phyloP scores from a whole-genome alignment of 1,140 invertebrate genomes.

The Eupristina koningsbergeri region DNA sequence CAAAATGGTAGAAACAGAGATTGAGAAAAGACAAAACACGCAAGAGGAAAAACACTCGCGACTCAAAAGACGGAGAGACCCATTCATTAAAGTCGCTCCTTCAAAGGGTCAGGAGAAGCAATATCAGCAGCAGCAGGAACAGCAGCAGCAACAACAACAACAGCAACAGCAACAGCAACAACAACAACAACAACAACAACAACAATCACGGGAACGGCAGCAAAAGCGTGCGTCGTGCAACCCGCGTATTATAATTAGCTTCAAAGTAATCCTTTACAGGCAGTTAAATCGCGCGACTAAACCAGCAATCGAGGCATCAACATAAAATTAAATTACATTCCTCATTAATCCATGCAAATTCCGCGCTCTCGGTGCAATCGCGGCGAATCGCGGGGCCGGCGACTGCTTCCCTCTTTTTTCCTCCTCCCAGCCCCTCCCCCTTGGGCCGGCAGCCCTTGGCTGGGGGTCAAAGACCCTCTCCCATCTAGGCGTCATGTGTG shows the following conservation, averaged over 20 bases:
- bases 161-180: no score
- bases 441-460: neutral
- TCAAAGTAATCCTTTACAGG: conserved; percentile 47
- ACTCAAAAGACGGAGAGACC: conserved; percentile 38
- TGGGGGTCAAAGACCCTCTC: neutral
- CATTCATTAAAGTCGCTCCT: conserved; percentile 41
- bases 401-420: neutral
- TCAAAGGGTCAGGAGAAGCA: neutral
- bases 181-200: no score
- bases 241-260: conserved; percentile 46
- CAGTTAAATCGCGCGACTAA: conserved; percentile 43
- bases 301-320: conserved; percentile 47
- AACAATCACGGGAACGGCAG: neutral
- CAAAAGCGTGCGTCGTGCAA: neutral
- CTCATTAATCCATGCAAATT: conserved; percentile 47
- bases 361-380: neutral
- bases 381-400: neutral
- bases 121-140: no score
- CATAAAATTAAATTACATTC: conserved; percentile 50
- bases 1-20: neutral
- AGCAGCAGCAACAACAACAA: no score
- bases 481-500: neutral
- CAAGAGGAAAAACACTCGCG: conserved; percentile 28
- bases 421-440: neutral
- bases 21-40: neutral